Evolutionary conservation across 2,888 invertebrate species (phyloP).

Genomic region (Odontocolon sp.): DNA sequence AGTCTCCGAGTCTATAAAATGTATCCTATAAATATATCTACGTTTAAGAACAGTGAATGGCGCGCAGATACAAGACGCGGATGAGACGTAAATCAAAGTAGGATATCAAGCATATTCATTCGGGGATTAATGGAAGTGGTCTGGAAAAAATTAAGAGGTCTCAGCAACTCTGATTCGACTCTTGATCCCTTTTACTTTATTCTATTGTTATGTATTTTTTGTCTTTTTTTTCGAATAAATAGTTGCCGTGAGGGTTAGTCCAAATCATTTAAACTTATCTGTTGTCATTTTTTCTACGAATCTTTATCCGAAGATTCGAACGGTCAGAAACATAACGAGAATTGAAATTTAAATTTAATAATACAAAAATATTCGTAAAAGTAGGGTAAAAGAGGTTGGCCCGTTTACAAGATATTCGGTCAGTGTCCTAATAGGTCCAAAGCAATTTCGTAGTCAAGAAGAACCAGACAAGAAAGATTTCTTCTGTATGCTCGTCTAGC

Average conservation of each 20-base stretch:
- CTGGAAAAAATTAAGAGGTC: slow-evolving; percentile 69
- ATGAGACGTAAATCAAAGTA: slow-evolving; percentile 65
- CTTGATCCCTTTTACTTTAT: neutral
- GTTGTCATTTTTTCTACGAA: neutral
- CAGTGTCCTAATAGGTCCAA: slow-evolving; percentile 34
- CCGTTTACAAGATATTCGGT: slow-evolving; percentile 30
- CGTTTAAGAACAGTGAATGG: slow-evolving; percentile 28
- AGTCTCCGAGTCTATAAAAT: slow-evolving; percentile 21
- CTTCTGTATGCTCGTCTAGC: slow-evolving; percentile 23
- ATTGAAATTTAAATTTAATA: neutral
- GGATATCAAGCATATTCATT: slow-evolving; percentile 66
- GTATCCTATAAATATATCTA: slow-evolving; percentile 34
- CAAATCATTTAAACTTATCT: too few relatives aligned
- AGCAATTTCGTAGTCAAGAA: slow-evolving; percentile 11
- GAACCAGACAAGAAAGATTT: slow-evolving; percentile 15
- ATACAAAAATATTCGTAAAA: neutral
- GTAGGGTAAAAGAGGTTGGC: slow-evolving; percentile 27
- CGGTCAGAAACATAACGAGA: neutral
- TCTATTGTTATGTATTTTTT: neutral
- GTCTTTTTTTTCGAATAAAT: neutral
- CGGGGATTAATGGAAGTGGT: slow-evolving; percentile 69
- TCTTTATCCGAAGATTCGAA: slow-evolving; percentile 17
- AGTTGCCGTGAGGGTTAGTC: too few relatives aligned
- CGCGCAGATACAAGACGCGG: slow-evolving; percentile 37
- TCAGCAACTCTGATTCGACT: slow-evolving; percentile 61